Evolutionary conservation across 2,113 vertebrate genomes (phyloP).

Genomic region (Lampris megalopsis): DNA sequence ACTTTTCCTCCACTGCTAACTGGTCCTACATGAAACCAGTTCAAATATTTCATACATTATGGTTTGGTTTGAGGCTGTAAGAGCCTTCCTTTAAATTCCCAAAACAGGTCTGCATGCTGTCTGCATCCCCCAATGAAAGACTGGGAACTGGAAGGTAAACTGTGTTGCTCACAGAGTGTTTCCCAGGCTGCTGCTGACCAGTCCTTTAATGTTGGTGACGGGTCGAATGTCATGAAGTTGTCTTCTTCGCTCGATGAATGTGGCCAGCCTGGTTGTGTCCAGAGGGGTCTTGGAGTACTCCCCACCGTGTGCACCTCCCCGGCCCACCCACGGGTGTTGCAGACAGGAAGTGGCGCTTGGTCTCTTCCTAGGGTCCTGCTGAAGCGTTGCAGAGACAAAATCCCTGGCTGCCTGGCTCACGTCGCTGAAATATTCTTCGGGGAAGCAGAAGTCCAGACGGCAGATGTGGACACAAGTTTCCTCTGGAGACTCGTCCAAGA

Average conservation of each 20-base stretch:
- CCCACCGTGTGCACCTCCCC: conserved; percentile 85
- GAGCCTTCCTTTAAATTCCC: too few species aligned
- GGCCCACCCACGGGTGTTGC: conserved; percentile 95
- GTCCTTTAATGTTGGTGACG: conserved; percentile 89
- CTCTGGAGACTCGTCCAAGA: conserved; percentile 96
- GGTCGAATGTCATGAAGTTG: conserved; percentile 94
- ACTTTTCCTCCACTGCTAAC: too few species aligned
- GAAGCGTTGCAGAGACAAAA: conserved; percentile 90
- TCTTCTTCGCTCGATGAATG: conserved; percentile 92
- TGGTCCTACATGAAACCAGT: too few species aligned
- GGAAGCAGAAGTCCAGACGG: conserved; percentile 96
- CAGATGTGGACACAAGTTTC: conserved; percentile 98
- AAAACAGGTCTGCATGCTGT: too few species aligned
- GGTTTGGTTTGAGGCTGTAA: too few species aligned
- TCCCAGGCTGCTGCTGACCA: conserved; percentile 84
- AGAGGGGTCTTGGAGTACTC: conserved; percentile 92
- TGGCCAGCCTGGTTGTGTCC: conserved; percentile 91
- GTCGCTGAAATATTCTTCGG: conserved; percentile 89
- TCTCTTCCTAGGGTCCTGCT: conserved; percentile 91
- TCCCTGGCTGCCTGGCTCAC: conserved; percentile 94
- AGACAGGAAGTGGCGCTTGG: conserved; percentile 90
- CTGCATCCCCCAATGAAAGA: too few species aligned
- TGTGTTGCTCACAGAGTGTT: conserved; percentile 73
- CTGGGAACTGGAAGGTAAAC: too few species aligned
- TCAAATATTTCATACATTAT: too few species aligned